Percentiles rank a stretch among this genome's conserved stretches.
These are phyloP conservation scores for Schizotus pectinicornis DNA, from an alignment of 2,888 invertebrate species.

Conservation along the genomic window DNA sequence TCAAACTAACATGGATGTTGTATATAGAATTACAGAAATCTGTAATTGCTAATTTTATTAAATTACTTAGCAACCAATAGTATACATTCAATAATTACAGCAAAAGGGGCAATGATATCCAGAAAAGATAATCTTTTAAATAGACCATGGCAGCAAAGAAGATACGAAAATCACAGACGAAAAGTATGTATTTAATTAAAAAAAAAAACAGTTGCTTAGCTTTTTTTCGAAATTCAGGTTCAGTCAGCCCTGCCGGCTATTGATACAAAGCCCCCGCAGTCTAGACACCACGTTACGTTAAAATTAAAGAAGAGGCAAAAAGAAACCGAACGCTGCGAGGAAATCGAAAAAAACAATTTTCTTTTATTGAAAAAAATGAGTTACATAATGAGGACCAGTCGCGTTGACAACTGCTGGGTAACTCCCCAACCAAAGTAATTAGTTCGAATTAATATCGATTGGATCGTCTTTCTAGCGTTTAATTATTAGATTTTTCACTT, in stretches of 20 bases:
- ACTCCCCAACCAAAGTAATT: conserved; percentile 67
- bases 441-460: neutral
- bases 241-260: conserved; percentile 70
- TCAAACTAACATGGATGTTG: no score
- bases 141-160: conserved; percentile 73
- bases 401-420: conserved; percentile 72
- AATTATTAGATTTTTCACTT: neutral
- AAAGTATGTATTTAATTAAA: conserved; percentile 61
- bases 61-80: conserved; percentile 16
- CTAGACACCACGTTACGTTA: conserved; percentile 69
- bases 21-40: neutral
- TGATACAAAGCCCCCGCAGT: conserved; percentile 68
- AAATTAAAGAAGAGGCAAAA: conserved; percentile 75
- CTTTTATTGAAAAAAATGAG: conserved; percentile 70
- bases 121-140: conserved; percentile 73
- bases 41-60: no score
- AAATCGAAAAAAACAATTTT: conserved; percentile 73
- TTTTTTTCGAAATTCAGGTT: conserved; percentile 58
- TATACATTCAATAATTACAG: conserved; percentile 1
- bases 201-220: conserved; percentile 1
- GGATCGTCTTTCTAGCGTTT: conserved; percentile 2
- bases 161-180: conserved; percentile 71
- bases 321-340: conserved; percentile 69
- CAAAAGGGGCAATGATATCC: conserved; percentile 65
- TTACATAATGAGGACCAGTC: conserved; percentile 69